Base-by-base conservation (phyloP, 2,797 vertebrate species). In the Pygocentrus nattereri region DNA sequence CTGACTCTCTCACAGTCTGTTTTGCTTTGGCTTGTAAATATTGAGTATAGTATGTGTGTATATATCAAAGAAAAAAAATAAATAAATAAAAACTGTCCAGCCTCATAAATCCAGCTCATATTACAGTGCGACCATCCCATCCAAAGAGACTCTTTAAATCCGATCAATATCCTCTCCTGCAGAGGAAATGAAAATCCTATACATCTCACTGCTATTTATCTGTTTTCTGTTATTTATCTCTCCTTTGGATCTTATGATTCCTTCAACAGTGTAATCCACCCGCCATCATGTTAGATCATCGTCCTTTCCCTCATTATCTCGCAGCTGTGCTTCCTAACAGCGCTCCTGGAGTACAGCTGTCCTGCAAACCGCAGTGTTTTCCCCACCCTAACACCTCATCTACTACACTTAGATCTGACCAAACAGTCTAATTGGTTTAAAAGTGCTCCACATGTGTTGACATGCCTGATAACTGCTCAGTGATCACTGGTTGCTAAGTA, bases 171-270 rank as follows among this genome's bases (percentile, higher is more conserved):
- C 68, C 12, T 58, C 30, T 31, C 31, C 65, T 71, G 49, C 44
- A 49, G 52, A 49, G 75, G 77, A 83, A 79, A 83, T 69, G 44
- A 79, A 70, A 78, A 67, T 50, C 50, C 75, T 65, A 56, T 34
- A 56, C 38, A 54, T 77, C 68, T 64, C 3, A 38, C 54, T 44
- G 27, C 16, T 72, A 21, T 49, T 30, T 54, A 72, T 72, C 69
- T 71, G 50, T 59, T 82, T 69, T 19, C 41, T 56, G 73, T 79
- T 38, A 69, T 72, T 71, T 82, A 72, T 80, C 67, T 44, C 70
- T 34, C 11, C 25, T 30, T 58, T n/a, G 47, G 68, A 38, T 79
- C 41, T 80, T 41, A 8, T 23, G 27, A 79, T 23, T 16, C 34
- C 38, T 58, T 41, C 82, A 11, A 52, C 21, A 25, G 67, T 5